A percentile compares a stretch with the other conserved stretches of the same genome.
These are phyloP conservation scores for Chaenocephalus aceratus DNA, from an alignment of 2,113 vertebrate genomes.

Conservation along the genomic window DNA sequence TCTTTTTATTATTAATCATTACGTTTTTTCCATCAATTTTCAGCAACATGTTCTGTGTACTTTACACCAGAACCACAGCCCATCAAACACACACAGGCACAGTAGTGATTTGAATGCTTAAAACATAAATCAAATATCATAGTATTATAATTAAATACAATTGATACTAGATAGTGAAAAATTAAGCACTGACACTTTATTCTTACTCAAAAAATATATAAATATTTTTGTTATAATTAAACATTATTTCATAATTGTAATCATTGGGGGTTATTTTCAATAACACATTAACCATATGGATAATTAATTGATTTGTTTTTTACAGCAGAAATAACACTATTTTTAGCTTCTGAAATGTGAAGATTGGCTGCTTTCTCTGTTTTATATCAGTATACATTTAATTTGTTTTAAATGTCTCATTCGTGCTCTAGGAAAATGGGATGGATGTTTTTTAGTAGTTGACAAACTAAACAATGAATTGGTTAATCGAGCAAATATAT, in stretches of 20 bases:
- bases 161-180: not conserved
- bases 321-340: too few species aligned
- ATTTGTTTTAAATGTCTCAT: not conserved
- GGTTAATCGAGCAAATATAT: not conserved
- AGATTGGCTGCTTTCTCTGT: not conserved
- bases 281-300: not conserved
- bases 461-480: not conserved
- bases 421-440: not conserved
- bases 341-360: not conserved
- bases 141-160: not conserved
- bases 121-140: not conserved
- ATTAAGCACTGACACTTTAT: not conserved
- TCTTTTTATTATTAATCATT: not conserved
- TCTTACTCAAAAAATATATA: too few species aligned
- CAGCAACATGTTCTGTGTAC: not conserved
- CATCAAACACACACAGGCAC: not conserved
- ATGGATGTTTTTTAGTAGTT: too few species aligned
- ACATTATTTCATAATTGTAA: not conserved
- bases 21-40: not conserved
- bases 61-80: not conserved
- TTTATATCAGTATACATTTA: not conserved
- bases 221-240: too few species aligned
- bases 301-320: not conserved
- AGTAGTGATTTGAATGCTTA: not conserved
- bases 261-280: not conserved